Conservation (phyloP, 2,888 invertebrate species). For the Entomobrya multifasciata region DNA sequence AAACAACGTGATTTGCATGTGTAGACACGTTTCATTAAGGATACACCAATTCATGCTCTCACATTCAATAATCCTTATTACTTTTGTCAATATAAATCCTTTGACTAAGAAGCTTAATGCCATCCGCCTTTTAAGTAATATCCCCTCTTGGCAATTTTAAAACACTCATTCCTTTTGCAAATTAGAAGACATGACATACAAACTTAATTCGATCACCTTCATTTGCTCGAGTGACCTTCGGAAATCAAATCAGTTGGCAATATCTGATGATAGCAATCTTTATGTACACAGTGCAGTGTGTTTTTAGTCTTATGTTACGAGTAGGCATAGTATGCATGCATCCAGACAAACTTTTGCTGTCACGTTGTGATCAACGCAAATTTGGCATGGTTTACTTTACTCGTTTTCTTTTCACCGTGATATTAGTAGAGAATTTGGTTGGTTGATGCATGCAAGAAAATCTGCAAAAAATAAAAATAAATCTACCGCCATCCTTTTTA, state of each 20-base stretch:
- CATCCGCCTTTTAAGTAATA: background rate
- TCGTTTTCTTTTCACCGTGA: background rate
- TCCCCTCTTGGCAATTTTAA: background rate
- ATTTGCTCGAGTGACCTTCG: slow-evolving; percentile 19
- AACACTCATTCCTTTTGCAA: background rate
- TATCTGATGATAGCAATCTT: background rate
- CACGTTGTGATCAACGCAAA: background rate
- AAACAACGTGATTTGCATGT: slow-evolving; percentile 41
- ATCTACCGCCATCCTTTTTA: too few relatives aligned
- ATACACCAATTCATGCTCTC: background rate
- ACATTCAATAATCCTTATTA: slow-evolving; percentile 15
- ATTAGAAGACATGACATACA: background rate
- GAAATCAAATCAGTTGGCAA: background rate
- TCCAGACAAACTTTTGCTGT: too few relatives aligned
- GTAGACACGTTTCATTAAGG: slow-evolving; percentile 3
- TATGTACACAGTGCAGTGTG: background rate
- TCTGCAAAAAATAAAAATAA: too few relatives aligned
- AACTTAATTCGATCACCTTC: slow-evolving; percentile 1
- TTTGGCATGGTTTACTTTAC: background rate
- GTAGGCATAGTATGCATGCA: background rate
- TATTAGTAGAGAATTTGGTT: too few relatives aligned
- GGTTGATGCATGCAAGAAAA: too few relatives aligned
- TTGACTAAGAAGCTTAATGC: background rate
- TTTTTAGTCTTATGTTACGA: too few relatives aligned
- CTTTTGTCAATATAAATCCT: slow-evolving; percentile 12